phyloP scores from a whole-genome alignment of 2,888 invertebrate species.

The Polyommatus iphigenia region DNA sequence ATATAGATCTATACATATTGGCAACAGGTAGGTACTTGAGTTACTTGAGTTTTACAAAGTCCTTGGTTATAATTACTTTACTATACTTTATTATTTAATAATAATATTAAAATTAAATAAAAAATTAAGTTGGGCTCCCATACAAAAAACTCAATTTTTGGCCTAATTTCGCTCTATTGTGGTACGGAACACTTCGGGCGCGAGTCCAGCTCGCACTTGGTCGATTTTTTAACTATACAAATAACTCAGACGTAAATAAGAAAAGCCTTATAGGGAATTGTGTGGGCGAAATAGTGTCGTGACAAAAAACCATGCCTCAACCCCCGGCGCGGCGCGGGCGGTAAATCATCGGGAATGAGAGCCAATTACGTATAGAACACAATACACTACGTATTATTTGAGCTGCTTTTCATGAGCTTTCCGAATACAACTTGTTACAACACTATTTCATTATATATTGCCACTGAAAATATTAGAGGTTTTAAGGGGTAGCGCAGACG shows the following conservation, averaged over 20 bases:
- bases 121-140: no score
- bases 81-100: no score
- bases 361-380: slow-evolving; percentile 74
- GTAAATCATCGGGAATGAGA: slow-evolving; percentile 73
- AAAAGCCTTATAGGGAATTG: slow-evolving; percentile 55
- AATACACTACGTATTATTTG: slow-evolving; percentile 42
- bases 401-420: slow-evolving; percentile 31
- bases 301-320: slow-evolving; percentile 78
- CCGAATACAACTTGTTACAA: slow-evolving; percentile 57
- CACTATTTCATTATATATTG: slow-evolving; percentile 41
- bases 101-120: no score
- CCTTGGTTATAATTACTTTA: no score
- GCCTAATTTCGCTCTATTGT: no score
- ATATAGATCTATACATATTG: no score
- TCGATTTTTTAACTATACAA: slow-evolving; percentile 11
- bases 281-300: slow-evolving; percentile 72
- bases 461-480: neutral
- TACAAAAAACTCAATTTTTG: no score
- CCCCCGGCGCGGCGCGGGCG: slow-evolving; percentile 49
- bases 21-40: no score
- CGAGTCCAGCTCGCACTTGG: no score
- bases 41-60: no score
- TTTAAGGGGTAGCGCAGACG: no score
- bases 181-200: no score
- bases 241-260: slow-evolving; percentile 38